phyloP scores from a whole-genome alignment of 2,113 vertebrate species.

The Marcusenius ussheri region DNA sequence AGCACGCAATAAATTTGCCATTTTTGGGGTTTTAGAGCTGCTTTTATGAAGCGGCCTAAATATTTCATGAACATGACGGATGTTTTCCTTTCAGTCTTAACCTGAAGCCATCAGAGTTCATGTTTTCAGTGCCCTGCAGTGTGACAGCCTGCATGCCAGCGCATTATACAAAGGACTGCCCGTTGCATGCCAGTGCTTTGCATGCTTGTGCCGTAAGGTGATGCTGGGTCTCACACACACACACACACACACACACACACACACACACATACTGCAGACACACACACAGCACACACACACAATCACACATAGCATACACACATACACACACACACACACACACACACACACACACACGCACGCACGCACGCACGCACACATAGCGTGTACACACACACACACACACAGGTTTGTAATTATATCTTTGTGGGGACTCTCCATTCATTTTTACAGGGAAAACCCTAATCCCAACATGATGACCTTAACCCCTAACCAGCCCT shows the following conservation, averaged over 20 bases:
- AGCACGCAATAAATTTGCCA: neutral
- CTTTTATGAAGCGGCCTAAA: neutral
- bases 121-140: neutral
- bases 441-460: no score
- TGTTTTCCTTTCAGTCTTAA: neutral
- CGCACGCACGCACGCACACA: neutral
- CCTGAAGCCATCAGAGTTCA: neutral
- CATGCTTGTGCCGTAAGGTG: neutral
- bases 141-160: neutral
- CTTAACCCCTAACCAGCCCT: no score
- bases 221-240: neutral
- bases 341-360: neutral
- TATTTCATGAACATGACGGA: neutral
- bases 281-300: slow-evolving; percentile 34
- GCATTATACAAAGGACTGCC: neutral
- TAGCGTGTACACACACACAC: no score
- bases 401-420: slow-evolving; percentile 37
- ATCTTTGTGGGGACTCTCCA: no score
- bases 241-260: neutral
- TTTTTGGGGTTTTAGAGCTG: neutral
- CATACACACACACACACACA: neutral
- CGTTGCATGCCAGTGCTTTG: no score
- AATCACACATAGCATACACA: no score
- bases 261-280: neutral
- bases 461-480: no score